phyloP scores from a whole-genome alignment of 2,888 invertebrate genomes.

The Agonopterix subpropinquella region DNA sequence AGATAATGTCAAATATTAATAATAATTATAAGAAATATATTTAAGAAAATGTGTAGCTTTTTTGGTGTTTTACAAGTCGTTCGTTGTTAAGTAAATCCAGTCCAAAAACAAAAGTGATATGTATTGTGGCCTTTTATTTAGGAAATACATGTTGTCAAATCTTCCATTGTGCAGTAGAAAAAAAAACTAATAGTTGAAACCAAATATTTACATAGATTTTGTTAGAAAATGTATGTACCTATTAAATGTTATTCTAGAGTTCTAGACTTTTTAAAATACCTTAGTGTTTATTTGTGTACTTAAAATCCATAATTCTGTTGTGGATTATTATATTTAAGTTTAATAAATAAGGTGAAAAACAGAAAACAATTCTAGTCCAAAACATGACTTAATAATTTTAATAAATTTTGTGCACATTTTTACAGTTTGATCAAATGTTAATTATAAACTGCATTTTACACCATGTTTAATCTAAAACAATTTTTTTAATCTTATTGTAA shows the following conservation, averaged over 20 bases:
- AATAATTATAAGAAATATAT: neutral
- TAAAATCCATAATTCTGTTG: neutral
- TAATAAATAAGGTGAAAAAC: too few relatives aligned
- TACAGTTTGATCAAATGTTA: too few relatives aligned
- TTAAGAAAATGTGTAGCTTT: neutral
- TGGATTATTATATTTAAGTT: neutral
- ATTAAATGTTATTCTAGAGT: too few relatives aligned
- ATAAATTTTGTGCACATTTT: too few relatives aligned
- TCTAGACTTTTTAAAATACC: too few relatives aligned
- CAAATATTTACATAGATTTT: neutral
- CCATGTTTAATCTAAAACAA: too few relatives aligned
- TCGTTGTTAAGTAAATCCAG: neutral
- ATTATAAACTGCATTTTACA: too few relatives aligned
- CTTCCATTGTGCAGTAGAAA: conserved; percentile 52
- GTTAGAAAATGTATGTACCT: too few relatives aligned
- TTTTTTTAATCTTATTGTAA: too few relatives aligned
- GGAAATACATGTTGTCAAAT: conserved; percentile 34
- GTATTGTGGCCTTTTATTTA: conserved; percentile 54
- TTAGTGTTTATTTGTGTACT: too few relatives aligned
- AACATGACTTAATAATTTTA: too few relatives aligned
- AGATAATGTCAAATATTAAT: neutral
- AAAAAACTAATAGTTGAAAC: neutral
- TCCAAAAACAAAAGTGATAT: conserved; percentile 40
- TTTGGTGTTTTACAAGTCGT: neutral
- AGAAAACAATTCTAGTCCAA: too few relatives aligned